These are phyloP conservation scores for Eulacestoma nigropectus DNA, from an alignment of 2,113 vertebrate species.

Conservation along the genomic window DNA sequence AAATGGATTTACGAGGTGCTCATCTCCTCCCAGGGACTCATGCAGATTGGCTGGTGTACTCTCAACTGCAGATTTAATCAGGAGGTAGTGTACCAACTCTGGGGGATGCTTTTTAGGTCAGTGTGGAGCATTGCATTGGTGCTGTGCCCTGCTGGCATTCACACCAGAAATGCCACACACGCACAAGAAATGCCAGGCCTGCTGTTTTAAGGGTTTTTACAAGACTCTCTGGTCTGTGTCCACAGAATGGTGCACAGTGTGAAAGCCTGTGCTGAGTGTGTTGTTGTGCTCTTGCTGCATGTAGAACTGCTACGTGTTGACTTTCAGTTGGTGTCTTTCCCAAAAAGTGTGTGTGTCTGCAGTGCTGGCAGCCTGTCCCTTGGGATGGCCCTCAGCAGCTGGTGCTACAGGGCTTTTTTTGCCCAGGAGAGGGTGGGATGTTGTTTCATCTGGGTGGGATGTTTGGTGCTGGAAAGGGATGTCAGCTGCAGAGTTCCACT, in stretches of 20 bases:
- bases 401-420: neutral
- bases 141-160: neutral
- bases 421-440: neutral
- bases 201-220: neutral
- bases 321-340: neutral
- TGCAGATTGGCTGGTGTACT: constrained; percentile 99
- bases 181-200: neutral
- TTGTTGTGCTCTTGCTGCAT: neutral
- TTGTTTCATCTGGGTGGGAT: neutral
- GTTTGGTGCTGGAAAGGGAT: neutral
- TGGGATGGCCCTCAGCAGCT: neutral
- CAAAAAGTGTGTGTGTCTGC: neutral
- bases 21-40: constrained; percentile 97
- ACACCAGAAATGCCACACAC: neutral
- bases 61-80: constrained; percentile 97
- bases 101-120: neutral
- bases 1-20: constrained; percentile 98
- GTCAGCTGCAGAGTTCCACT: neutral
- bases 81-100: constrained; percentile 76
- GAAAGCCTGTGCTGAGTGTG: neutral
- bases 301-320: rapidly evolving
- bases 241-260: neutral
- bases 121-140: neutral
- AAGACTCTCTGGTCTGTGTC: neutral
- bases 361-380: neutral